Base-by-base conservation (phyloP, 2,797 vertebrate species). In the Cyprinella venusta region DNA sequence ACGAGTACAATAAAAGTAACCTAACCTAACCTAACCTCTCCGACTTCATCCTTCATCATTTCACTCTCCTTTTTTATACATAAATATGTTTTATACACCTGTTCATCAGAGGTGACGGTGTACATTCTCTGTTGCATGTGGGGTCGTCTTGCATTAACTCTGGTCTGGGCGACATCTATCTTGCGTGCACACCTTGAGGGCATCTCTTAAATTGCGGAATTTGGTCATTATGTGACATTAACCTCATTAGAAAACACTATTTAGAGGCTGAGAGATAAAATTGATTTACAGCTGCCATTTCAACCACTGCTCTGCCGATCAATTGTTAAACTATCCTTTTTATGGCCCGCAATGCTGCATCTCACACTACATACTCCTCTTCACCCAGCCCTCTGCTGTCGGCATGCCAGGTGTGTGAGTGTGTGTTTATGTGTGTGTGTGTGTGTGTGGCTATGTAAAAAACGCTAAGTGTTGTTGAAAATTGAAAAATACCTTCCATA, bases 211-310 rank as follows among this genome's bases (percentile, higher is more conserved):
- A 94, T 94, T 91, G 91, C 91, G 90, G 92, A 94, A 94, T 95
- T 93, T 94, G 94, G 94, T 94, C 94, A 95, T 95, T 95, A 95
- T 93, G 94, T 94, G 94, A 93, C 94, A 95, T 95, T 95, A 95
- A 95, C 94, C 95, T 95, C 94, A 95, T 95, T 95, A 95, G 94
- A 95, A 95, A 95, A 95, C 95, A 95, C 94, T 95, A 94, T 95
- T 95, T 94, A 95, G 93, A 94, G 93, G 92, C 93, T 94, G 92
- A 90, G 90, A 95, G 94, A 95, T 95, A 94, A 95, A 95, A 95
- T 95, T 95, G 95, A 95, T 95, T 95, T 95, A 95, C 94, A 94
- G 93, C 94, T 95, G 94, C 94, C 94, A 95, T 95, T 95, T 95
- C 93, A 93, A 94, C 92, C 94, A 93, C 92, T 92, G 93, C 93